Conservation (phyloP, 2,797 vertebrate species). For the Monodelphis domestica region DNA sequence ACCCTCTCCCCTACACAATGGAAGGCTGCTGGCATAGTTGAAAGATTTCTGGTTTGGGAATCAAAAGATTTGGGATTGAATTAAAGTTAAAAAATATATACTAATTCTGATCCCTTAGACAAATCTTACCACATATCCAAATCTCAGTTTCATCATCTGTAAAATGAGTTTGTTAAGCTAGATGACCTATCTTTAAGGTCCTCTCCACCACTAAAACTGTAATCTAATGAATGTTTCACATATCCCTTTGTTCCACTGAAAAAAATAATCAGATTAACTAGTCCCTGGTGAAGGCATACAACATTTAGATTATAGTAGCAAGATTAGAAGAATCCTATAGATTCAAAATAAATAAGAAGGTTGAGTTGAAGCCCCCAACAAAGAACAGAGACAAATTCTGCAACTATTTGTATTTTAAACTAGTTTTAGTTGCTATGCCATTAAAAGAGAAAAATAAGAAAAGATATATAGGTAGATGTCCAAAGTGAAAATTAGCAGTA, state of each 20-base stretch:
- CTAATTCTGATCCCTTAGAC: background rate
- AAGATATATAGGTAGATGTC: constrained; percentile 12
- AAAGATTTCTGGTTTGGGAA: background rate
- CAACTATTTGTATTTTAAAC: constrained; percentile 15
- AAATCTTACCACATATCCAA: background rate
- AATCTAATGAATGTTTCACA: background rate
- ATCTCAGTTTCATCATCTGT: background rate
- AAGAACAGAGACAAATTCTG: constrained; percentile 26
- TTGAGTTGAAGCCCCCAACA: background rate
- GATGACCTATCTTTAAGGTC: background rate
- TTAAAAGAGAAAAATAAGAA: background rate
- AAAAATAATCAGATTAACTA: background rate
- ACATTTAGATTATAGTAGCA: background rate
- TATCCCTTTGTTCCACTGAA: background rate
- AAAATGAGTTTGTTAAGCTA: background rate
- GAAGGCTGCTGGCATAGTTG: background rate
- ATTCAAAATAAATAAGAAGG: background rate
- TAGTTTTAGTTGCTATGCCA: constrained; percentile 28
- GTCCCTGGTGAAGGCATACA: background rate
- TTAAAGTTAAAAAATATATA: background rate
- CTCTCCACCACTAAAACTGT: background rate
- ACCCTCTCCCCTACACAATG: background rate
- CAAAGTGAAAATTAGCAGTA: constrained; percentile 30
- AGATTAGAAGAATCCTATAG: background rate
- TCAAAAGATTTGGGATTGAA: background rate